Base-by-base conservation (phyloP, 2,797 vertebrate species). In the Sebastolobus alascanus region DNA sequence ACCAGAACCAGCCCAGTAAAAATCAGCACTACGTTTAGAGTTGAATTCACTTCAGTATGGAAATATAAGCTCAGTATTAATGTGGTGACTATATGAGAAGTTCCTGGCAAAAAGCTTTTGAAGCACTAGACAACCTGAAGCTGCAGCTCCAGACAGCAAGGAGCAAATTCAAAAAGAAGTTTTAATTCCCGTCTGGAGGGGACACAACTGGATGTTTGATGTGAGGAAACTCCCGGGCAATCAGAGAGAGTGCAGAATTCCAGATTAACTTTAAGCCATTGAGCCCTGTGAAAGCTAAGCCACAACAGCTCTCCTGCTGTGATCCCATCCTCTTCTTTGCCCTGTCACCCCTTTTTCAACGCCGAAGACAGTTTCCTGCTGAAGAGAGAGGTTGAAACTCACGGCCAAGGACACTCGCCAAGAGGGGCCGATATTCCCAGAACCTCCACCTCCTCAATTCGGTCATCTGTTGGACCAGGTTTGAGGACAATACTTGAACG, bases 251-350 rank as follows among this genome's bases (percentile, higher is more conserved):
- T 80, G 87, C 87, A 90, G 86, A 88, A 91, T 85, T 85, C 80
- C 82, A 89, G 91, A 90, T 92, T 91, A 91, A 90, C 91, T 88
- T 90, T 87, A 92, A 93, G 87, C 89, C 90, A 86, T 58, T 80
- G 80, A 89, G 83, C 77, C 73, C 84, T 89, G 88, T 87, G 88
- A 90, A 91, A 87, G 87, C 73, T 86, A 84, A 91, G 89, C 88
- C 89, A 92, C 86, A 90, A 89, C 92, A 92, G 84, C 88, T 88
- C 92, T 87, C 91, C 91, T 86, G 89, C 91, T 91, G 93, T 77
- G 90, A 89, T 85, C 87, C 87, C 89, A 87, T 90, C 92, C 91
- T 91, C 81, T 59, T 86, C 86, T 89, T 69, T 86, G 75, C 70
- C 75, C 79, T 22, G 76, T 87, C 87, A 82, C 84, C 81, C 65